Base-by-base conservation (phyloP, 2,113 vertebrate genomes). In the Nibea albiflora region DNA sequence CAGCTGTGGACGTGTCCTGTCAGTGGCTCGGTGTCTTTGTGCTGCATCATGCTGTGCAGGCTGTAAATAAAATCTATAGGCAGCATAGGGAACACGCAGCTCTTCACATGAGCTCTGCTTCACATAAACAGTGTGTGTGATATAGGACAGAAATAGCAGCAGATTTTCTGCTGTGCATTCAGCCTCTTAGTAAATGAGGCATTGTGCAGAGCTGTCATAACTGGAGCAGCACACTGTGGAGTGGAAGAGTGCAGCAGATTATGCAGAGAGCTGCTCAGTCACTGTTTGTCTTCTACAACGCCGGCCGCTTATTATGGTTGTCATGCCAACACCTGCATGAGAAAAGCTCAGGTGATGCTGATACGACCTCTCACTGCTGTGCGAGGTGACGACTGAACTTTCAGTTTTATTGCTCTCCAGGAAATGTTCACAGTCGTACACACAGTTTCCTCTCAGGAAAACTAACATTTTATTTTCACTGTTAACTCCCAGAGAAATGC, bases 201-300 rank as follows among this genome's bases (percentile, higher is more conserved):
- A 31, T 56, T 60, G 75, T 80, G 63, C 26, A 52, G 42, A 28
- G 53, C 72, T 26, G 49, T 68, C 58, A 57, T 52, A 58, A 63
- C 56, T 47, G 56, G 58, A 83, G 67, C 73, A 42, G 10, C 58
- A 8, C 57, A 5, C 35, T 14, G 44, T 46, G 4, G 31, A 31
- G 54, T 26, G 42, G 4, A 26, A 1, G 19, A 52, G 50, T 3
- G 50, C 2, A 12, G 22, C 35, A 67, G 65, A 39, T 11, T n/a
- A 11, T 31, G 20, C 58, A 22, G 16, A 49, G 35, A 62, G 50
- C 35, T 2, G 9, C 58, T 54, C 24, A 28, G n/a, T n/a, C 39
- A 2, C 8, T 1, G 3, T 7, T 56, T 56, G 49, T 71, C 58
- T 46, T 31, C 5, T 49, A 3, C 15, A 24, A 52, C 49, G 47